Evolutionary conservation across 2,113 vertebrate genomes (phyloP).

Genomic region (Jacana jacana): DNA sequence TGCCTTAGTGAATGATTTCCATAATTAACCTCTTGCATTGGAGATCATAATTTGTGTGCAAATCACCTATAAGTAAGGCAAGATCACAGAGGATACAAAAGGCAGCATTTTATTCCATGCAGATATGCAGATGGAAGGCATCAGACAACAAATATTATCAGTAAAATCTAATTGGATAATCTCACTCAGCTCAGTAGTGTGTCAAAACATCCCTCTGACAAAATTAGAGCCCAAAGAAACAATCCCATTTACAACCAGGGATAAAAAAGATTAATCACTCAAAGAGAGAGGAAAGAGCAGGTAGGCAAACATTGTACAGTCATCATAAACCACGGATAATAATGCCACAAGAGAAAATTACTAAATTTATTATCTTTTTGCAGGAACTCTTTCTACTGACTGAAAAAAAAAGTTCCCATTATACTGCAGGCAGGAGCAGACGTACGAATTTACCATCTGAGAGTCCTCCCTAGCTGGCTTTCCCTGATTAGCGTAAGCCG

Average conservation of each 20-base stretch:
- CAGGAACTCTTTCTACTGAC: background rate
- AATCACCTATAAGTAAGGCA: background rate
- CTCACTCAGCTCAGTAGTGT: conserved; percentile 27
- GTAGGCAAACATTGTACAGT: background rate
- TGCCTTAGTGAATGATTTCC: background rate
- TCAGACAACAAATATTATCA: background rate
- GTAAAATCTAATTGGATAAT: conserved; percentile 26
- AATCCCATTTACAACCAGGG: conserved; percentile 52
- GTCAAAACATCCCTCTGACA: conserved; percentile 28
- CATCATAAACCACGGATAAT: conserved; percentile 55
- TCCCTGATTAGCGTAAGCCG: conserved; percentile 4
- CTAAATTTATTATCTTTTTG: conserved; percentile 23
- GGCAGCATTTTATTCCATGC: background rate
- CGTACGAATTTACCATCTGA: background rate
- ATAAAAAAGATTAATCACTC: conserved; percentile 35
- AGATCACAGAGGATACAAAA: conserved; percentile 14
- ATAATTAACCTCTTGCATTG: background rate
- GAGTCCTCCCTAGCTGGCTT: background rate
- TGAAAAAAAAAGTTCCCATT: conserved; percentile 34
- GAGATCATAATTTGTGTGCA: background rate
- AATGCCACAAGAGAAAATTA: conserved; percentile 48
- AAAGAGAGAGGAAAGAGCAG: conserved; percentile 12
- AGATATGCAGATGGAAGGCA: background rate
- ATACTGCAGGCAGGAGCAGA: background rate
- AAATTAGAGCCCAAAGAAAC: conserved; percentile 50